Evolutionary conservation across 2,113 vertebrate genomes (phyloP).

Genomic region (Astatoreochromis straeleni): DNA sequence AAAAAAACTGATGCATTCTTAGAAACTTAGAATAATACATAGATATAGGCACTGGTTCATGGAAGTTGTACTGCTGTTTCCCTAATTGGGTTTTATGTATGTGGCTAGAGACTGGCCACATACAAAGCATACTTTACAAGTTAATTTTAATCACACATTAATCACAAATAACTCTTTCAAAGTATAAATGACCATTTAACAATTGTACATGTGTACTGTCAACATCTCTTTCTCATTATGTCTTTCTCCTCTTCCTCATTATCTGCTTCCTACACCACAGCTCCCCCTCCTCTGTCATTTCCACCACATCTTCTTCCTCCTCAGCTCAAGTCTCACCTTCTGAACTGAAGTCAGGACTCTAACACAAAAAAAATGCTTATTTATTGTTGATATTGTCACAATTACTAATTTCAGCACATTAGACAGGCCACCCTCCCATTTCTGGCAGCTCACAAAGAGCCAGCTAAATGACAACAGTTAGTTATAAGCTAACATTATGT

Average conservation of each 20-base stretch:
- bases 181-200: background rate
- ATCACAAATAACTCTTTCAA: background rate
- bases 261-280: background rate
- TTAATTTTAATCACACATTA: background rate
- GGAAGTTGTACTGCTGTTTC: background rate
- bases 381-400: background rate
- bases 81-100: background rate
- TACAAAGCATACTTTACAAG: background rate
- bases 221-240: background rate
- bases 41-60: background rate
- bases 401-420: background rate
- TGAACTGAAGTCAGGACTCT: background rate
- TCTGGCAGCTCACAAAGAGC: background rate
- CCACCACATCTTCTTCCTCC: background rate
- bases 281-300: background rate
- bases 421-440: background rate
- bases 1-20: background rate
- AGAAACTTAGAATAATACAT: background rate
- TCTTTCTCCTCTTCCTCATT: background rate
- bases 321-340: background rate
- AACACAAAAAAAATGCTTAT: background rate
- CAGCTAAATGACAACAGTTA: background rate
- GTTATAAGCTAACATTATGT: background rate
- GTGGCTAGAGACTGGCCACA: background rate
- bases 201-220: background rate